These are phyloP conservation scores for Anser cygnoides DNA, from an alignment of 2,113 vertebrate genomes.

Conservation along the genomic window DNA sequence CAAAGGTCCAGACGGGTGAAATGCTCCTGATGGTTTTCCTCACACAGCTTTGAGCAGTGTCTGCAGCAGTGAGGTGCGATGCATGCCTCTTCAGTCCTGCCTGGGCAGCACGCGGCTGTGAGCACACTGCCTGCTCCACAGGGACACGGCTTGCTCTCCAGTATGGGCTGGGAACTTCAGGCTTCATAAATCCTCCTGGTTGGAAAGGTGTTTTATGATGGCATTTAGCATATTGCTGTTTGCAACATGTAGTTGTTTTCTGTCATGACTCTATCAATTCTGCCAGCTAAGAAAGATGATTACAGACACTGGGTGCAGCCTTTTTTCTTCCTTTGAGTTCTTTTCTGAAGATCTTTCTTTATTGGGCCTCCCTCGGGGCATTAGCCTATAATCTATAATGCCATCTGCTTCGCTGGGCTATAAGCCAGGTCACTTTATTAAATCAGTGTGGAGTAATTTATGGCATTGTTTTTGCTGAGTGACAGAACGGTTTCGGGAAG, in stretches of 20 bases:
- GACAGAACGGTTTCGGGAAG: background rate
- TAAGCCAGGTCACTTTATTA: constrained; percentile 57
- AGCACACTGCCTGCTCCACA: background rate
- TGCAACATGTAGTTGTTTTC: background rate
- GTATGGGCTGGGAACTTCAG: background rate
- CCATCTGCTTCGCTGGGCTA: constrained; percentile 69
- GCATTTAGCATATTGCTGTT: background rate
- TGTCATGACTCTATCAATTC: background rate
- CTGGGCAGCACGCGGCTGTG: rapidly evolving
- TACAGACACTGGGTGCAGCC: background rate
- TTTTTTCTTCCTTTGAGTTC: constrained; percentile 7
- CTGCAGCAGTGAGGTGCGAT: rapidly evolving
- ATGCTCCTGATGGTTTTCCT: background rate
- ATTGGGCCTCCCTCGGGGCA: constrained; percentile 37
- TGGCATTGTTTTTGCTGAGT: background rate
- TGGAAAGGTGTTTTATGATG: background rate
- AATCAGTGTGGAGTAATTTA: constrained; percentile 27
- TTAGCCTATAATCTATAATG: constrained; percentile 37
- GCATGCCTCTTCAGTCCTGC: background rate
- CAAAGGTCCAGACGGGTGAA: background rate
- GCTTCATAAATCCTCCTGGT: background rate
- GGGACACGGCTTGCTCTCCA: background rate
- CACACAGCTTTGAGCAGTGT: background rate
- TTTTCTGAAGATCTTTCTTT: background rate
- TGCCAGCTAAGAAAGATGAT: background rate